A percentile compares a stretch with the other conserved stretches of the same genome.
Evolutionary conservation across 2,888 invertebrate genomes (phyloP).

Genomic region (Ischnus inquisitorius): DNA sequence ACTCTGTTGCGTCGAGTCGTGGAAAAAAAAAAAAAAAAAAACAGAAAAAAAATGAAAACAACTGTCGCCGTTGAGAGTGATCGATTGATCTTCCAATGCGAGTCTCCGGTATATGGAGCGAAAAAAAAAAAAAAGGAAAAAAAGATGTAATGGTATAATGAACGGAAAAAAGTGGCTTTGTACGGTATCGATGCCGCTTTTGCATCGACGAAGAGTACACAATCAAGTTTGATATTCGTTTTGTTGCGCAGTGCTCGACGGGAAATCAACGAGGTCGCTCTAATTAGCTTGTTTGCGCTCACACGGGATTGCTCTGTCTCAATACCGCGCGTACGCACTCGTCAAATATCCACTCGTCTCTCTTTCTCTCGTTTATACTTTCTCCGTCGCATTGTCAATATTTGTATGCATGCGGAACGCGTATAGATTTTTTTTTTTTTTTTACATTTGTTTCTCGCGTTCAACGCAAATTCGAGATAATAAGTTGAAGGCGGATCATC

Average conservation of each 20-base stretch:
- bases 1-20: not conserved
- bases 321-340: not conserved
- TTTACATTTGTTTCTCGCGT: not conserved
- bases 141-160: not conserved
- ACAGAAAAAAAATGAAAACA: slow-evolving; percentile 7
- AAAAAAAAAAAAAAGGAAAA: not conserved
- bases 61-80: not conserved
- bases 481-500: not conserved
- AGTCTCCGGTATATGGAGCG: not conserved
- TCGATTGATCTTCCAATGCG: slow-evolving; percentile 10
- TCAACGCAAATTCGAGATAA: not conserved
- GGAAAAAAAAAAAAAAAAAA: slow-evolving; percentile 20
- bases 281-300: slow-evolving; percentile 56
- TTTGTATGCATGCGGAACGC: not conserved
- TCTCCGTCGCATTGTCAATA: not conserved
- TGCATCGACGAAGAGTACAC: slow-evolving; percentile 48
- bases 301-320: slow-evolving; percentile 8
- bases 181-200: not conserved
- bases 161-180: not conserved
- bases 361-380: not conserved
- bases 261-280: slow-evolving; percentile 43
- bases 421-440: not conserved
- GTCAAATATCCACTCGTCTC: not conserved
- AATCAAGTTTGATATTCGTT: slow-evolving; percentile 28
- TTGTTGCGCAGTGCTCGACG: slow-evolving; percentile 22